Evolutionary conservation across 2,888 invertebrate species (phyloP), one percentile per base, ranked within the genome.

Genomic region (Fragum whitleyi): DNA sequence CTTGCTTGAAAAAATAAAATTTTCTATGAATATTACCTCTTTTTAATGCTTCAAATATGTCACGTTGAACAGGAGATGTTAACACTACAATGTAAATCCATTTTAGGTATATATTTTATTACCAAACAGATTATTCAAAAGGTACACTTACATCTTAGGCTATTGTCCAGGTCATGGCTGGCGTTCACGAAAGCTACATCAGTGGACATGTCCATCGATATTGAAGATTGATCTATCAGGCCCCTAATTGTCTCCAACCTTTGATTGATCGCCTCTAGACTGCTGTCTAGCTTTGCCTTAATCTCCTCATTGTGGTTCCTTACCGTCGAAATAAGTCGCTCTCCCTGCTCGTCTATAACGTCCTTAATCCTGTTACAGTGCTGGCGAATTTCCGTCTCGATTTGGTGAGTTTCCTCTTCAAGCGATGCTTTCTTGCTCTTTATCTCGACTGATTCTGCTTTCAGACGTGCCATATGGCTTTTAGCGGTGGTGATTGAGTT

Each of bases 281-380:
- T 81, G 26, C 36, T 74, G 23, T 85, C 77, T 16, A 85, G 68
- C 59, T 85, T 85, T 5, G 69, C 29, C 5, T 70, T 74, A 19
- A 74, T 77, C 29, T 85, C 85, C 42, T 85, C 85, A 23, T 81
- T 79, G 47, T 85, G 85, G n/a, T 76, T 67, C 2, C 67, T 51
- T 21, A 85, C 75, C 23, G 65, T 68, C 19, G 79, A 73, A 5
- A 81, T 61, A 2, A 85, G 65, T 61, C 70, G 73, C 9, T 76
- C 81, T 21, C 77, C 39, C 21, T 85, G 81, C 21, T 79, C 81
- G 36, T 85, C 85, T 2, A 81, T 68, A 2, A 85, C 72, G 32
- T 85, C 85, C 32, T 85, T 85, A 6, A 85, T 79, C 53, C 69
- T 74, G n/a, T 79, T 57, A 21, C 81, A 70, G 55, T 85, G 85